Evolutionary conservation across 2,888 invertebrate genomes (phyloP).

Genomic region (Watsonalla cultraria): DNA sequence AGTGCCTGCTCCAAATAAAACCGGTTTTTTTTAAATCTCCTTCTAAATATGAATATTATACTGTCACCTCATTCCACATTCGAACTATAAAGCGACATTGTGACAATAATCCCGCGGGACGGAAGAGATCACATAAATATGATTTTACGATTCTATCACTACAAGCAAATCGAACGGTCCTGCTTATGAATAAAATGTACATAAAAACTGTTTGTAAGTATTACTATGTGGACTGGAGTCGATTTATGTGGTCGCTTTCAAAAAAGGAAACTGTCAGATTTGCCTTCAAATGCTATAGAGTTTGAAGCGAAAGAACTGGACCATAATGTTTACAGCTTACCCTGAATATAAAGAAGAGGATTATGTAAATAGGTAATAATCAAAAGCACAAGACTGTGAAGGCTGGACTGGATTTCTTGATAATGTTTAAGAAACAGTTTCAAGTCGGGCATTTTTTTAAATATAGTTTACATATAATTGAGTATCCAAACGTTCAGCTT

Average conservation of each 20-base stretch:
- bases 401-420: no score
- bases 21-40: neutral
- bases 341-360: no score
- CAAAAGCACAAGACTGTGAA: no score
- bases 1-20: neutral
- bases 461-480: no score
- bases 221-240: slow-evolving; percentile 16
- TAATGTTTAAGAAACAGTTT: no score
- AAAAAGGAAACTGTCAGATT: neutral
- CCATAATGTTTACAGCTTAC: no score
- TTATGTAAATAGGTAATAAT: no score
- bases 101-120: slow-evolving; percentile 62
- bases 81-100: slow-evolving; percentile 63
- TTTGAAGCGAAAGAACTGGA: no score
- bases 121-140: slow-evolving; percentile 64
- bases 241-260: slow-evolving; percentile 11
- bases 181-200: slow-evolving; percentile 63
- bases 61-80: slow-evolving; percentile 31
- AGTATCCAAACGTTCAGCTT: no score
- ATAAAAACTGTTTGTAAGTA: slow-evolving; percentile 47
- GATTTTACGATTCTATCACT: slow-evolving; percentile 68
- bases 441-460: no score
- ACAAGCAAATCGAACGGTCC: slow-evolving; percentile 47
- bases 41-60: slow-evolving; percentile 1
- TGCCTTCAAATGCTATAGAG: no score